phyloP scores from a whole-genome alignment of 2,113 vertebrate genomes.

The Dromas ardeola region DNA sequence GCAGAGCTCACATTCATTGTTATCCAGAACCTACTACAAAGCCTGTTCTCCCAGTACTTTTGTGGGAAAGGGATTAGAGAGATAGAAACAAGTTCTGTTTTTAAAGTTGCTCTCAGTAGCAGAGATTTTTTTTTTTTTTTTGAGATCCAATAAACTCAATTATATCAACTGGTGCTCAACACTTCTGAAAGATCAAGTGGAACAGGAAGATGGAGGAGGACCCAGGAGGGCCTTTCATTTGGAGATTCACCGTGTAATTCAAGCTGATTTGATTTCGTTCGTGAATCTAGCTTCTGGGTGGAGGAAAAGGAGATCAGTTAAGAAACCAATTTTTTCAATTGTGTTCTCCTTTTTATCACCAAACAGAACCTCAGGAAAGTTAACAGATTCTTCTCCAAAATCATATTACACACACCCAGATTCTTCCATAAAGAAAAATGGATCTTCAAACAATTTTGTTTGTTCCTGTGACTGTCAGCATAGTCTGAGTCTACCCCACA shows the following conservation, averaged over 20 bases:
- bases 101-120: background rate
- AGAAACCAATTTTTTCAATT: background rate
- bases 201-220: background rate
- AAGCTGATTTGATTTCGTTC: background rate
- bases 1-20: background rate
- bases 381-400: background rate
- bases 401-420: fast-evolving
- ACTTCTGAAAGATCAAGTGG: constrained; percentile 1
- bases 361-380: background rate
- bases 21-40: background rate
- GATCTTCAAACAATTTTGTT: background rate
- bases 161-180: constrained; percentile 29
- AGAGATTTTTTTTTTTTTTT: background rate
- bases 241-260: background rate
- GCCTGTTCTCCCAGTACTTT: constrained; percentile 16
- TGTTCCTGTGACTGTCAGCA: fast-evolving
- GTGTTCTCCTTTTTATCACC: background rate
- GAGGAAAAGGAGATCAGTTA: background rate
- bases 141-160: constrained; percentile 42
- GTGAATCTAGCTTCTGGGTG: background rate
- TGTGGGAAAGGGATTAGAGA: constrained; percentile 14
- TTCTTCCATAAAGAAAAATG: background rate
- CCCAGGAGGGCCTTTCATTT: background rate
- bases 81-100: constrained; percentile 8
- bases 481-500: background rate